Evolutionary conservation across 2,113 vertebrate genomes (phyloP).

Genomic region (Tychaedon coryphoeus): DNA sequence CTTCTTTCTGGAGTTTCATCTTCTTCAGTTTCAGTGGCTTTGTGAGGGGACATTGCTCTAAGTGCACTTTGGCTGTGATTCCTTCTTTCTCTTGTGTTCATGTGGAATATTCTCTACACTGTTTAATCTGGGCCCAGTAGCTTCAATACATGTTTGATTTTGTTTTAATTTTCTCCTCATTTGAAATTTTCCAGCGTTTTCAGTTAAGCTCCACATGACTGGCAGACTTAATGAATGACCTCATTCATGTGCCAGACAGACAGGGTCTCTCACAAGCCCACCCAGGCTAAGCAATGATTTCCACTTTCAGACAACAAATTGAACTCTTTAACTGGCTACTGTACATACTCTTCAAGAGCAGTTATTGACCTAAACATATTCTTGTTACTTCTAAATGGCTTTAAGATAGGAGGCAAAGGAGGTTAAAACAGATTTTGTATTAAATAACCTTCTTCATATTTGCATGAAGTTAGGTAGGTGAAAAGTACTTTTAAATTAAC

Average conservation of each 20-base stretch:
- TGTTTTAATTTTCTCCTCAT: not conserved
- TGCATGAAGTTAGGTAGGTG: not conserved
- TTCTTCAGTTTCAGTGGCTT: not conserved
- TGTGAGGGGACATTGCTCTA: not conserved
- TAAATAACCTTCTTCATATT: not conserved
- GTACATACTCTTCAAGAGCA: not conserved
- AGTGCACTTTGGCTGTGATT: not conserved
- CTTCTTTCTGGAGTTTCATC: not conserved
- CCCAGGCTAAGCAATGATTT: not conserved
- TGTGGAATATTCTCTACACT: not conserved
- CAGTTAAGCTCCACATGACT: not conserved
- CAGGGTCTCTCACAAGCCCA: not conserved
- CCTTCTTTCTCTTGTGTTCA: not conserved
- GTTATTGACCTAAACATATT: not conserved
- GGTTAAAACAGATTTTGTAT: not conserved
- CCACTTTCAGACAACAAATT: not conserved
- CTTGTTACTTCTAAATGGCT: not conserved
- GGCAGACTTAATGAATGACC: not conserved
- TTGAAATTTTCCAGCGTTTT: not conserved
- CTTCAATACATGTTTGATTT: slow-evolving; percentile 26
- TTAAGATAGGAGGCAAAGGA: not conserved
- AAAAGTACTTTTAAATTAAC: not conserved
- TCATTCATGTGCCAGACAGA: not conserved
- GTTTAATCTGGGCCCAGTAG: not conserved
- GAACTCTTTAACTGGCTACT: not conserved